phyloP scores from a whole-genome alignment of 2,797 vertebrate species.

The Orestias chungarensis region DNA sequence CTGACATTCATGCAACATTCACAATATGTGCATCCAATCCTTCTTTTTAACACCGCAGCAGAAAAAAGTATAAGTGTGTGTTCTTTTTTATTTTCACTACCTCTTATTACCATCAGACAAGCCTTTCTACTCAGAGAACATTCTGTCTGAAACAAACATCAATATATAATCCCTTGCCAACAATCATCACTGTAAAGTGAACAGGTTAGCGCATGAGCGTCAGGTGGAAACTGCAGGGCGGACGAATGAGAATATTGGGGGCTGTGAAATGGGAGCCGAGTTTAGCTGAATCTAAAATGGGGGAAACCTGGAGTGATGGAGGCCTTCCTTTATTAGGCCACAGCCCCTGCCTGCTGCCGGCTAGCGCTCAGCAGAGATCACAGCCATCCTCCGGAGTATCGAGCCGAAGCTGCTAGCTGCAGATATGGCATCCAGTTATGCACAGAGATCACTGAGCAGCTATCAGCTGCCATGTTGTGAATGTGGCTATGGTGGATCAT shows the following conservation, averaged over 20 bases:
- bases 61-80: slow-evolving; percentile 15
- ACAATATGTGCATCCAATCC: slow-evolving; percentile 69
- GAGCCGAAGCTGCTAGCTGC: slow-evolving; percentile 39
- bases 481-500: slow-evolving; percentile 61
- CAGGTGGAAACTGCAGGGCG: slow-evolving; percentile 22
- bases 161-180: slow-evolving; percentile 2
- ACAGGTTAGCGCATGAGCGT: slow-evolving; percentile 24
- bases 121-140: slow-evolving; percentile 42
- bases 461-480: slow-evolving; percentile 71
- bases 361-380: slow-evolving; percentile 59
- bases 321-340: slow-evolving; percentile 72
- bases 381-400: slow-evolving; percentile 48
- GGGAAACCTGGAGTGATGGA: slow-evolving; percentile 76
- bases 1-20: slow-evolving; percentile 79
- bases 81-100: slow-evolving; percentile 7
- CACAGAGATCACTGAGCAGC: slow-evolving; percentile 52
- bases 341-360: slow-evolving; percentile 58
- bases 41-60: slow-evolving; percentile 59
- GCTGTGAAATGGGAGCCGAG: slow-evolving; percentile 76
- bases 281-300: slow-evolving; percentile 78
- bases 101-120: slow-evolving; percentile 29
- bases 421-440: slow-evolving; percentile 55
- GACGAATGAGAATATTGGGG: slow-evolving; percentile 49
- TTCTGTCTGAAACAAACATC: slow-evolving; percentile 30
- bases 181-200: slow-evolving; percentile 22